Conservation (phyloP, 2,797 vertebrate species). For the Sternotherus odoratus region DNA sequence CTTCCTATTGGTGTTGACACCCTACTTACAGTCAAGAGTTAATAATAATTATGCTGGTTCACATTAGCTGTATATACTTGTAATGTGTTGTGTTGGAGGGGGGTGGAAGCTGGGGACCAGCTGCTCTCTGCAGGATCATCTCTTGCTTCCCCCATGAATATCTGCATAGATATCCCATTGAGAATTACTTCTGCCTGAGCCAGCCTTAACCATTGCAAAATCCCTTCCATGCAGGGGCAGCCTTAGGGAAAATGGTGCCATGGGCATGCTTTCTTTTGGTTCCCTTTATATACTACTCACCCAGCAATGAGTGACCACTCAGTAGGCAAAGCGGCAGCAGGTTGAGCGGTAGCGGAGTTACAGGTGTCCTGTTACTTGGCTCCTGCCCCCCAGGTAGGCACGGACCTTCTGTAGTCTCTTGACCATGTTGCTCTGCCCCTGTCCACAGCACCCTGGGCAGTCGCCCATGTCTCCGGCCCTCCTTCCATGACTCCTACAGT, state of each 20-base stretch:
- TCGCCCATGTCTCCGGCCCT: too few species aligned
- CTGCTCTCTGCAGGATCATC: background rate
- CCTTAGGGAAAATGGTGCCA: too few species aligned
- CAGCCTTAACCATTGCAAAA: background rate
- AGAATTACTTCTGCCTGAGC: background rate
- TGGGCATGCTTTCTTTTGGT: too few species aligned
- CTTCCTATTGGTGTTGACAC: background rate
- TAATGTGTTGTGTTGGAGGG: background rate
- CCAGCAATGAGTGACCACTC: too few species aligned
- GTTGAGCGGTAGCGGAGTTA: too few species aligned
- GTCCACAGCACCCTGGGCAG: too few species aligned
- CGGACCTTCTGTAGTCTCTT: too few species aligned
- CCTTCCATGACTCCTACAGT: background rate
- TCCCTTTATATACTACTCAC: too few species aligned
- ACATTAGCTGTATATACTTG: background rate
- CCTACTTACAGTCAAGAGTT: background rate
- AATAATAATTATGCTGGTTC: background rate
- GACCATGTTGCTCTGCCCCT: too few species aligned
- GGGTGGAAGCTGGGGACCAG: background rate
- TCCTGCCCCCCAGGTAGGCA: too few species aligned
- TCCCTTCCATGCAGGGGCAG: background rate
- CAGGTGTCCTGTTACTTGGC: too few species aligned
- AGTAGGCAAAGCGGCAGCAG: too few species aligned
- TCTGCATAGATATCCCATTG: fast-evolving
- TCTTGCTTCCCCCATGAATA: background rate